Conservation (phyloP, 2,113 vertebrate species). For the Holacanthus passer region DNA sequence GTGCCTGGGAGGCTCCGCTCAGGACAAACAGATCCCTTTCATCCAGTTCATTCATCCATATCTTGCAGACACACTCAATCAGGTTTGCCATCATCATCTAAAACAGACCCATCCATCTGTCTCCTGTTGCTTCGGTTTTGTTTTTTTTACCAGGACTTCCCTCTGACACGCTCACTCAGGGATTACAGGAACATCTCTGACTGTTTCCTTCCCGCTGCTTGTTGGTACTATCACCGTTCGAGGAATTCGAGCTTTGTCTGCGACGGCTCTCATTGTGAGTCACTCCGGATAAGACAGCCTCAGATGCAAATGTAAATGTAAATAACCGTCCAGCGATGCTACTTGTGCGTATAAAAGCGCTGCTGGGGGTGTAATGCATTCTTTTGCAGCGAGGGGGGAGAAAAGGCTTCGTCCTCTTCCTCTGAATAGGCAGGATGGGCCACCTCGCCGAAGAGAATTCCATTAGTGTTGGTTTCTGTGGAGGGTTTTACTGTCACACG, state of each 20-base stretch:
- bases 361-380: constrained; percentile 51
- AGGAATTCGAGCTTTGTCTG: constrained; percentile 38
- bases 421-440: constrained; percentile 56
- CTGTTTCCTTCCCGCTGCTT: constrained; percentile 46
- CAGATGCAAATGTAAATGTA: constrained; percentile 66
- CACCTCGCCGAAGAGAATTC: constrained; percentile 61
- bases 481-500: constrained; percentile 68
- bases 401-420: constrained; percentile 45
- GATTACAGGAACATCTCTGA: constrained; percentile 38
- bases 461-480: constrained; percentile 62
- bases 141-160: neutral
- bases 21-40: neutral
- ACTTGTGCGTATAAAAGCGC: constrained; percentile 49
- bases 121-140: neutral
- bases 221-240: constrained; percentile 3
- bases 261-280: neutral
- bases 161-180: constrained; percentile 27
- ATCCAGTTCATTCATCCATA: neutral
- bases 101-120: constrained; percentile 15
- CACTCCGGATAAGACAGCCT: constrained; percentile 19
- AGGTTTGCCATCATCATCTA: neutral
- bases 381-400: neutral
- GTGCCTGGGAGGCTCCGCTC: neutral
- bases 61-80: neutral
- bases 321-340: constrained; percentile 48